Evolutionary conservation across 2,797 vertebrate genomes (phyloP).

Genomic region (Ctenopoma multispine): DNA sequence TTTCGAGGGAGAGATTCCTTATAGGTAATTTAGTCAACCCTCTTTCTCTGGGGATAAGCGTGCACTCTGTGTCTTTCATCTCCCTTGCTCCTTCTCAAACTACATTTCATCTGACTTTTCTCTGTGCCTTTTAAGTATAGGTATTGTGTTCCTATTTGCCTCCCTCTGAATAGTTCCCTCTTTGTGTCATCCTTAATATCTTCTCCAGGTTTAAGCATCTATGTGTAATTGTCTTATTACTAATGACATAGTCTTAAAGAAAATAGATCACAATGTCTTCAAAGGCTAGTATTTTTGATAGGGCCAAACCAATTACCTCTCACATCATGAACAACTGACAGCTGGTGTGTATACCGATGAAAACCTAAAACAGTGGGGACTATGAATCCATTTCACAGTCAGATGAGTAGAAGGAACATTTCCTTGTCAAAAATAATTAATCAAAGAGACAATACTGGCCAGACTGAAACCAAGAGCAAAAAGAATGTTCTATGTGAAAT

Average conservation of each 20-base stretch:
- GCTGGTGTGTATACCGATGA: slow-evolving; percentile 40
- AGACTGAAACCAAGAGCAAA: slow-evolving; percentile 29
- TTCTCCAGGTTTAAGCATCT: slow-evolving; percentile 24
- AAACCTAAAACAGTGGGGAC: slow-evolving; percentile 45
- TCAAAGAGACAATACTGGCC: slow-evolving; percentile 47
- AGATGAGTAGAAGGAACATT: slow-evolving; percentile 51
- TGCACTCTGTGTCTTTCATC: slow-evolving; percentile 58
- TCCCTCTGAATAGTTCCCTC: slow-evolving; percentile 16
- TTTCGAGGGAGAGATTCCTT: slow-evolving; percentile 52
- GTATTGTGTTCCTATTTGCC: slow-evolving; percentile 40
- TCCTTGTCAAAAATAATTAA: slow-evolving; percentile 59
- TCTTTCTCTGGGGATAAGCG: slow-evolving; percentile 24
- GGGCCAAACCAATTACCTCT: slow-evolving; percentile 65
- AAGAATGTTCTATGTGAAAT: slow-evolving; percentile 13
- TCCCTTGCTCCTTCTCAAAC: slow-evolving; percentile 43
- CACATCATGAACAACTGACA: slow-evolving; percentile 56
- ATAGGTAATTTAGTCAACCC: slow-evolving; percentile 45
- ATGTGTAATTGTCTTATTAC: slow-evolving; percentile 34
- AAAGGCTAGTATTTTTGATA: slow-evolving; percentile 47
- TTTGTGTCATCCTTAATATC: slow-evolving; percentile 33
- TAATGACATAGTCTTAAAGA: slow-evolving; percentile 44
- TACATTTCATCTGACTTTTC: slow-evolving; percentile 42
- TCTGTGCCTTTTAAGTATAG: slow-evolving; percentile 23
- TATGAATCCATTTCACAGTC: slow-evolving; percentile 61
- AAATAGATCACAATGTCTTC: slow-evolving; percentile 55